Evolutionary conservation across 1,140 invertebrate genomes (phyloP).

Genomic region (Marisa cornuarietis): DNA sequence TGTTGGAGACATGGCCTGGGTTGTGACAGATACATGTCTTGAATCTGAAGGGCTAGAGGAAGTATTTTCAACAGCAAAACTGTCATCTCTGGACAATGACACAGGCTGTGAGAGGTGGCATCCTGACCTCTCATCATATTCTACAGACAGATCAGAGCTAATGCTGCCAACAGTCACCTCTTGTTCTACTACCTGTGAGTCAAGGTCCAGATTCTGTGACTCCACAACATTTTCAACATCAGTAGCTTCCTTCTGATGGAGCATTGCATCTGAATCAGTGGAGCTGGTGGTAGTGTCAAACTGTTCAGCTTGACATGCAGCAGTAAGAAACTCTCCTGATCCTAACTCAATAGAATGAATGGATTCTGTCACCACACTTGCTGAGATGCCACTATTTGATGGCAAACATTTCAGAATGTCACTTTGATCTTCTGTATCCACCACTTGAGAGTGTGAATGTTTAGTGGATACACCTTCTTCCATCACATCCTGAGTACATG

Average conservation of each 20-base stretch:
- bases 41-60: too few relatives aligned
- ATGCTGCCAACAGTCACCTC: constrained; percentile 9
- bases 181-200: constrained; percentile 15
- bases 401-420: too few relatives aligned
- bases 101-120: background rate
- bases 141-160: too few relatives aligned
- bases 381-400: background rate
- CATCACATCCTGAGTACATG: too few relatives aligned
- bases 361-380: constrained; percentile 20
- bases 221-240: constrained; percentile 6
- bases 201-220: constrained; percentile 10
- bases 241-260: background rate
- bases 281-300: constrained; percentile 9
- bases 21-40: too few relatives aligned
- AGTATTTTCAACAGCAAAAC: too few relatives aligned
- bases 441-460: background rate
- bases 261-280: too few relatives aligned
- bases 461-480: too few relatives aligned
- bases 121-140: background rate
- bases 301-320: constrained; percentile 16
- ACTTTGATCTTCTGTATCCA: too few relatives aligned
- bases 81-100: too few relatives aligned
- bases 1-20: too few relatives aligned
- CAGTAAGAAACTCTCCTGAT: background rate
- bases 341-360: constrained; percentile 20